Evolutionary conservation across 2,797 vertebrate species (phyloP), one percentile per base, ranked within the genome.

Genomic region (Eulemur rubriventer): DNA sequence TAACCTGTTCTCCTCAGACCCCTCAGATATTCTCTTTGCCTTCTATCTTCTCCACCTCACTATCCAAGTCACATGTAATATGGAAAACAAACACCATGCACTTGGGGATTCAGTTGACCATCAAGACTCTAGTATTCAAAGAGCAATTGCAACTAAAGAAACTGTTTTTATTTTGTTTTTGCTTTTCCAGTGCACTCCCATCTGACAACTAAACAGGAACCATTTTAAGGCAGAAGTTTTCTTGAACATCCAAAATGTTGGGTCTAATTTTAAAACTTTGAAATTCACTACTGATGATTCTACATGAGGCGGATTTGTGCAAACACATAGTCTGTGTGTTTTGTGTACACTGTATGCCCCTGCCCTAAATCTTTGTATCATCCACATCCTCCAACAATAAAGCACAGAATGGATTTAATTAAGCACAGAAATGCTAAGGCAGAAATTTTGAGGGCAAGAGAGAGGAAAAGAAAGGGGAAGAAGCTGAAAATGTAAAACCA

Each of bases 391-490:
- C 73, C 93, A 82, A 20, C 94, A 93, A 4, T 83, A 94, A 94
- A 97, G 93, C 96, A 96, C 97, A 97, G 97, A 97, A 97, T 98
- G 97, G 97, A 97, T 98, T 96, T 98, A 96, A 98, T 98, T 97
- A 97, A 98, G 95, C 95, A 96, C 95, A 92, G 97, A 97, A 97
- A 98, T 86, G 96, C 96, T 85, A 98, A 98, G 97, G 97, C 95
- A 96, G 95, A 97, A 95, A 95, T 96, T 98, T 98, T 94, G 67
- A 95, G 89, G 46, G 80, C 55, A 7, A 50, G 52, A 69, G 70
- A 89, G 86, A 96, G 97, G 97, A 96, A 97, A 96, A 97, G 97
- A 89, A 96, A 89, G 41, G 83, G 80, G 59, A 97, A 92, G 73
- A 89, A 96, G 59, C 82, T 84, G 89, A 94, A 98, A 97, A 98